Percentiles rank a stretch among this genome's conserved stretches.
Evolutionary conservation across 2,113 vertebrate species (phyloP).

Genomic region (Atlantisia rogersi): DNA sequence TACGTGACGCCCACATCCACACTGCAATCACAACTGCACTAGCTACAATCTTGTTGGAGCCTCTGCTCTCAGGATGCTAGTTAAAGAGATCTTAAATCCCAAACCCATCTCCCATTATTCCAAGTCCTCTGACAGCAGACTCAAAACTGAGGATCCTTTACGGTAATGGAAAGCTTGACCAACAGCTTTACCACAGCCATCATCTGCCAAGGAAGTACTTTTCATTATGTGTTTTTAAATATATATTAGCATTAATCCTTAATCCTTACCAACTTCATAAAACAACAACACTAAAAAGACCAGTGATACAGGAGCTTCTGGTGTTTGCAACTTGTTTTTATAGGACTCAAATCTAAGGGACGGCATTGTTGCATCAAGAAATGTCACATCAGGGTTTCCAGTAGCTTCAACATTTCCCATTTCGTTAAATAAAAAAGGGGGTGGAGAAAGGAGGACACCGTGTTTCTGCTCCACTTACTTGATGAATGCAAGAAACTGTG

Average conservation of each 20-base stretch:
- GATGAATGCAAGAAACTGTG: not conserved
- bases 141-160: not conserved
- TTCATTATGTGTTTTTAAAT: not conserved
- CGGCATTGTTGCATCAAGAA: not conserved
- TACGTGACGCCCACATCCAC: not conserved
- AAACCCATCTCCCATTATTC: not conserved
- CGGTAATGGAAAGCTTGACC: not conserved
- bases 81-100: not conserved
- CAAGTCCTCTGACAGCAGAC: not conserved
- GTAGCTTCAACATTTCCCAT: conserved; percentile 39
- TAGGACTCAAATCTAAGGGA: conserved; percentile 1
- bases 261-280: not conserved
- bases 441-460: not conserved
- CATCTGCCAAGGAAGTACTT: not conserved
- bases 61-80: not conserved
- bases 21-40: not conserved
- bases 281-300: not conserved
- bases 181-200: not conserved
- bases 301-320: not conserved
- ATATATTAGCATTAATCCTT: not conserved
- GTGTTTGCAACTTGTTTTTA: not conserved
- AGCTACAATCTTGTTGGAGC: not conserved
- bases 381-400: conserved; percentile 44
- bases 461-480: conserved; percentile 32
- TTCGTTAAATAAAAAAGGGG: conserved; percentile 4